Percentiles rank a stretch among this genome's conserved stretches.
Conservation (phyloP, 2,888 invertebrate genomes). For the Margaritifera margaritifera region DNA sequence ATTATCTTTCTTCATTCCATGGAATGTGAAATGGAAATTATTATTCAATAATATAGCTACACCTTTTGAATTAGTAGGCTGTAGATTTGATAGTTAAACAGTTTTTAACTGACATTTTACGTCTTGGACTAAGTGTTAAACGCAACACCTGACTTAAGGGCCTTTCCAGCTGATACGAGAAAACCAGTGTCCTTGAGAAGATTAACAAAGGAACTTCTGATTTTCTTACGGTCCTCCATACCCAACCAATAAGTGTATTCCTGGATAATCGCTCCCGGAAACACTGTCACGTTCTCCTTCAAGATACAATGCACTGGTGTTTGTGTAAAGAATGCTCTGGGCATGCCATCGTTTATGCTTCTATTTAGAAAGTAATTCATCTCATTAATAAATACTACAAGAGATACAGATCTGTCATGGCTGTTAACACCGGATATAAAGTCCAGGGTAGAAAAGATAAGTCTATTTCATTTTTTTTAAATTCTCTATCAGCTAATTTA, state of each 20-base stretch:
- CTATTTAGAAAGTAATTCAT: background rate
- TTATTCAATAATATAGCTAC: too few relatives aligned
- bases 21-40: too few relatives aligned
- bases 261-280: background rate
- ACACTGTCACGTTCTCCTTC: conserved; percentile 1
- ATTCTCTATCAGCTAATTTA: conserved; percentile 83
- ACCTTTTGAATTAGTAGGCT: too few relatives aligned
- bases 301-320: background rate
- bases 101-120: conserved; percentile 34
- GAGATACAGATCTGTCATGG: conserved; percentile 72
- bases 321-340: background rate
- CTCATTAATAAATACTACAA: background rate
- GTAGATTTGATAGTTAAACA: conserved; percentile 42
- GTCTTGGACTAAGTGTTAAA: conserved; percentile 8
- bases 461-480: conserved; percentile 87
- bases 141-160: conserved; percentile 88
- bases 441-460: conserved; percentile 85
- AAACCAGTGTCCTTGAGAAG: conserved; percentile 97
- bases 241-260: conserved; percentile 19
- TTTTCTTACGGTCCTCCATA: conserved; percentile 77
- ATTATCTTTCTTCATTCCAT: too few relatives aligned
- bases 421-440: conserved; percentile 93
- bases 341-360: conserved; percentile 1
- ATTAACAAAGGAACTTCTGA: conserved; percentile 91
- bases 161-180: conserved; percentile 73